Conservation (phyloP, 2,113 vertebrate genomes). For the Perognathus longimembris region DNA sequence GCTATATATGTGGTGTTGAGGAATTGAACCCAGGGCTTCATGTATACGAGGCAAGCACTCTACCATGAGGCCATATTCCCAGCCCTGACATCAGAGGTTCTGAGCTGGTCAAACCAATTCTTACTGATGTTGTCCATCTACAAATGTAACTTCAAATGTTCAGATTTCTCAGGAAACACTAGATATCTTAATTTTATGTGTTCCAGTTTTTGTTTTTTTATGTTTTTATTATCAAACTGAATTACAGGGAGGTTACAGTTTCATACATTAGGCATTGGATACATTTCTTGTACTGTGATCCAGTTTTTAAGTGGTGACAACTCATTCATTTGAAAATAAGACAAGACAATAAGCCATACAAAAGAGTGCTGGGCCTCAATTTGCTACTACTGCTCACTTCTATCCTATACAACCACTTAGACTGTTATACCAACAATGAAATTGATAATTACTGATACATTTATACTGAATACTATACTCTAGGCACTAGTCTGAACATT, state of each 20-base stretch:
- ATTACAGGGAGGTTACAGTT: too few species aligned
- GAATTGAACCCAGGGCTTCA: too few species aligned
- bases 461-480: background rate
- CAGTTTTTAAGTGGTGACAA: slow-evolving; percentile 39
- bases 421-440: background rate
- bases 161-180: background rate
- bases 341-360: background rate
- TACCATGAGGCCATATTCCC: too few species aligned
- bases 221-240: too few species aligned
- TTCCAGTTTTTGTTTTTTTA: slow-evolving; percentile 33
- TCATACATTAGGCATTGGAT: too few species aligned
- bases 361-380: background rate
- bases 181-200: slow-evolving; percentile 8
- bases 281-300: too few species aligned
- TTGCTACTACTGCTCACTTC: background rate
- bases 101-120: background rate
- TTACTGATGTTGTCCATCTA: background rate
- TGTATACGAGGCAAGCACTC: too few species aligned
- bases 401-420: background rate
- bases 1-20: too few species aligned
- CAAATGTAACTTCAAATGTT: background rate
- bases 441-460: background rate
- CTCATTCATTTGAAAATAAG: slow-evolving; percentile 8
- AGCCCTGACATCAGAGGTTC: too few species aligned
- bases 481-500: background rate